Evolutionary conservation across 1,140 invertebrate genomes (phyloP).

Genomic region (Sitophilus oryzae): DNA sequence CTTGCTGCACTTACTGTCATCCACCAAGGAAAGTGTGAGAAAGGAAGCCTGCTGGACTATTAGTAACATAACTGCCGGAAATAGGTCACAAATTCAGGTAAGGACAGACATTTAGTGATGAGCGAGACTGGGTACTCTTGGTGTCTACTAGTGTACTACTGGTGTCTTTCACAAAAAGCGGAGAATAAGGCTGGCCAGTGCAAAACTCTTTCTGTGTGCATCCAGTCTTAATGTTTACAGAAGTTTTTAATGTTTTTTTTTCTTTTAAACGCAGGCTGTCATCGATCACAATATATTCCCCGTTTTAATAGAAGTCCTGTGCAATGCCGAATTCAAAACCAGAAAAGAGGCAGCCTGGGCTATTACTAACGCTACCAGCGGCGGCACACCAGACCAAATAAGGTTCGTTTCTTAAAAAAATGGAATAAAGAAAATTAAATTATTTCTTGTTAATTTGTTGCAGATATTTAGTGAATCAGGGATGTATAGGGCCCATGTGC

Average conservation of each 20-base stretch:
- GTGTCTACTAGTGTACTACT: no score
- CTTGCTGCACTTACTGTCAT: conserved; percentile 73
- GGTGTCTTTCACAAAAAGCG: no score
- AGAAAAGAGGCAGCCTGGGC: conserved; percentile 98
- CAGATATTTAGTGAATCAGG: conserved; percentile 55
- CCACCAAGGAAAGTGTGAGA: conserved; percentile 76
- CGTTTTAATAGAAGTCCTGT: conserved; percentile 82
- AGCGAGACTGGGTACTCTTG: no score
- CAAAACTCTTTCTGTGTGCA: not conserved
- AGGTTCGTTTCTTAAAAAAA: conserved; percentile 40
- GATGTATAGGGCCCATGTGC: conserved; percentile 91
- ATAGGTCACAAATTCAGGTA: conserved; percentile 86
- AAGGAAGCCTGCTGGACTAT: conserved; percentile 99
- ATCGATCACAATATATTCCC: conserved; percentile 96
- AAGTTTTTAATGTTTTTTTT: conserved; percentile 3
- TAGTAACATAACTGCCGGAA: conserved; percentile 96
- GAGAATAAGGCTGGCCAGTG: no score
- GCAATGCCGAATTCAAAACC: conserved; percentile 92
- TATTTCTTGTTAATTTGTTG: conserved; percentile 11
- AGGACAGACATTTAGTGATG: conserved; percentile 11
- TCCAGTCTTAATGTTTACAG: not conserved
- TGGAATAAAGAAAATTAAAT: conserved; percentile 41
- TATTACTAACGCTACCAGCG: conserved; percentile 95
- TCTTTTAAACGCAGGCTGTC: conserved; percentile 61
- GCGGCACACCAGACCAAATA: conserved; percentile 90